Conservation (phyloP, 2,888 invertebrate species). For the Lysandra coridon region DNA sequence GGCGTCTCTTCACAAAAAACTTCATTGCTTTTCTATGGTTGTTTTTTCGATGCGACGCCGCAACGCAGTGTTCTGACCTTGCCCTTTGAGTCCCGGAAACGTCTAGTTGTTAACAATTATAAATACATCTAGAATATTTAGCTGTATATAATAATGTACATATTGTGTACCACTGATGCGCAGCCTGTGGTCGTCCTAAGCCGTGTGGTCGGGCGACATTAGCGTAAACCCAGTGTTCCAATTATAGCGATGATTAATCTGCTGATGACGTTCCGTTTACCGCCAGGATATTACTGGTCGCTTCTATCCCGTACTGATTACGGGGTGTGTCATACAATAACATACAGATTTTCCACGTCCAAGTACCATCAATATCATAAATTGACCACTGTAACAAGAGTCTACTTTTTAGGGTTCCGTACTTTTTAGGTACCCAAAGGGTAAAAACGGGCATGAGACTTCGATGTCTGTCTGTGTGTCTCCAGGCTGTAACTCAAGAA, state of each 20-base stretch:
- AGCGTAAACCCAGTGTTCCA: background rate
- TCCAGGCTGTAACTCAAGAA: too few relatives aligned
- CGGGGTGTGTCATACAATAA: background rate
- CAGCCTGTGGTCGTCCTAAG: background rate
- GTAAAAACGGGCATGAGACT: too few relatives aligned
- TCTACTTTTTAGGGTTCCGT: background rate
- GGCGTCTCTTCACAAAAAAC: too few relatives aligned
- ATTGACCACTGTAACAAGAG: background rate
- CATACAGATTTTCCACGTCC: background rate
- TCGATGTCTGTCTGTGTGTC: too few relatives aligned
- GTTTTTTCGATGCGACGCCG: too few relatives aligned
- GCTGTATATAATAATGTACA: too few relatives aligned
- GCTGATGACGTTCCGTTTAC: background rate
- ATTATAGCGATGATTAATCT: background rate
- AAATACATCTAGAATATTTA: too few relatives aligned
- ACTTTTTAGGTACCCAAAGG: too few relatives aligned
- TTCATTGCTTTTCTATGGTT: too few relatives aligned
- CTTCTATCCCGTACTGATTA: constrained; percentile 1
- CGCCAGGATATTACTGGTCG: background rate
- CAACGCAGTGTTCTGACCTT: too few relatives aligned
- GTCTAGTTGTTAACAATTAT: too few relatives aligned
- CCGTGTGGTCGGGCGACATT: background rate
- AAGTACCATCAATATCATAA: background rate
- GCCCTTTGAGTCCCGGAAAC: too few relatives aligned
- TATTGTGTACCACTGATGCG: background rate